phyloP scores from a whole-genome alignment of 2,797 vertebrate species.

The Sebastes taczanowskii region DNA sequence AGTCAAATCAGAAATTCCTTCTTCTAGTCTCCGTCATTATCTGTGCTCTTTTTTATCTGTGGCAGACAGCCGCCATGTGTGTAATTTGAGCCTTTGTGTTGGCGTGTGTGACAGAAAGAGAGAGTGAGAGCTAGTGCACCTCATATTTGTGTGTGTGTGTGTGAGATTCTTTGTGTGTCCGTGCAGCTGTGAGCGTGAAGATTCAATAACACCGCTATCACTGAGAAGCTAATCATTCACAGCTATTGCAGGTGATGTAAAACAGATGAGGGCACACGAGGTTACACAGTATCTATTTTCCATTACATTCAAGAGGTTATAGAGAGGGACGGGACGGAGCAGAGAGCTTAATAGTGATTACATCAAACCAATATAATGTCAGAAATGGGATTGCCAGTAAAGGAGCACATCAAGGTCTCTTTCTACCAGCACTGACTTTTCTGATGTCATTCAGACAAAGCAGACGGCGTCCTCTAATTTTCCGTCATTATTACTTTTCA shows the following conservation, averaged over 20 bases:
- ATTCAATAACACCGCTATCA: slow-evolving; percentile 35
- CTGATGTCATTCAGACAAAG: neutral
- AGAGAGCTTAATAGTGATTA: slow-evolving; percentile 45
- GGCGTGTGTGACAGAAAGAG: neutral
- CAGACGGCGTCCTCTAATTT: neutral
- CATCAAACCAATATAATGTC: slow-evolving; percentile 49
- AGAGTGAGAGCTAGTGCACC: neutral
- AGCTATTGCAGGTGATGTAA: slow-evolving; percentile 71
- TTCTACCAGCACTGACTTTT: neutral
- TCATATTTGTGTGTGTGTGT: neutral
- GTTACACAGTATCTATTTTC: slow-evolving; percentile 64
- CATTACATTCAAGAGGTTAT: slow-evolving; percentile 66
- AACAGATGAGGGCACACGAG: slow-evolving; percentile 67
- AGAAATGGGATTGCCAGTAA: slow-evolving; percentile 34
- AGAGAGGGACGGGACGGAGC: slow-evolving; percentile 25
- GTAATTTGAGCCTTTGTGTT: slow-evolving; percentile 4
- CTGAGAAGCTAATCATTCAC: slow-evolving; percentile 70
- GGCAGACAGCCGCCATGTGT: slow-evolving; percentile 27
- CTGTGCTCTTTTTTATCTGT: slow-evolving; percentile 35
- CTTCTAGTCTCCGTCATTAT: slow-evolving; percentile 27
- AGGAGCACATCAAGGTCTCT: slow-evolving; percentile 48
- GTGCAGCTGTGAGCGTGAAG: slow-evolving; percentile 9
- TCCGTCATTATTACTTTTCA: neutral
- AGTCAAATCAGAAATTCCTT: slow-evolving; percentile 30
- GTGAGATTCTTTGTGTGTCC: neutral